Conservation (phyloP, 2,797 vertebrate genomes). For the Fistularia tabacaria region DNA sequence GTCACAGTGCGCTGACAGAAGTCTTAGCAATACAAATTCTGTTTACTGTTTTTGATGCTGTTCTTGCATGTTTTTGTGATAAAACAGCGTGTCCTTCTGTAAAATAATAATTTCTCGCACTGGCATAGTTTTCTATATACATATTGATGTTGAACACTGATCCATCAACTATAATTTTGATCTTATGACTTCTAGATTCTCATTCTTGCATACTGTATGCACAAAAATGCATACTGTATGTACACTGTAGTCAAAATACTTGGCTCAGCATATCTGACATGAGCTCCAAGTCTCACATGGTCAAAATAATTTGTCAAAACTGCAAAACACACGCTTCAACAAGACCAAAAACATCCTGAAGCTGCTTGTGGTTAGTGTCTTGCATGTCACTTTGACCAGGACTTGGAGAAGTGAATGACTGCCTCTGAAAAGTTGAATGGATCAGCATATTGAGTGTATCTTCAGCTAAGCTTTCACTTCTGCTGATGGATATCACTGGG, state of each 20-base stretch:
- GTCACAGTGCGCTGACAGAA: too few species aligned
- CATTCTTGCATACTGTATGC: neutral
- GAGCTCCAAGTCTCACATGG: constrained; percentile 14
- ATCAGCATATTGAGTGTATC: neutral
- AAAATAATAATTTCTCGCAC: too few species aligned
- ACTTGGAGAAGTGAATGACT: constrained; percentile 34
- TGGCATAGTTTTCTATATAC: too few species aligned
- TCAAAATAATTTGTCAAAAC: neutral
- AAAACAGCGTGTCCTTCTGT: too few species aligned
- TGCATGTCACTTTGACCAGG: constrained; percentile 26
- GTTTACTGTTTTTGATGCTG: too few species aligned
- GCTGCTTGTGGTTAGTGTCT: neutral
- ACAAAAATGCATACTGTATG: constrained; percentile 3
- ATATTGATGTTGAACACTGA: too few species aligned
- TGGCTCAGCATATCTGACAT: constrained; percentile 13
- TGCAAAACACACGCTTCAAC: neutral
- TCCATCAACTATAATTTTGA: too few species aligned
- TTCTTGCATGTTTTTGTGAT: too few species aligned
- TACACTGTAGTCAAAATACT: constrained; percentile 8
- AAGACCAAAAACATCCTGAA: neutral
- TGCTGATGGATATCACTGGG: neutral
- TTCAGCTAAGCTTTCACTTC: constrained; percentile 47
- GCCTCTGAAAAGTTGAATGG: constrained; percentile 42
- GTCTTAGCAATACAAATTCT: too few species aligned
- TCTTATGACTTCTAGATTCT: neutral